Evolutionary conservation across 2,888 invertebrate species (phyloP).

Genomic region (Antitype chi): DNA sequence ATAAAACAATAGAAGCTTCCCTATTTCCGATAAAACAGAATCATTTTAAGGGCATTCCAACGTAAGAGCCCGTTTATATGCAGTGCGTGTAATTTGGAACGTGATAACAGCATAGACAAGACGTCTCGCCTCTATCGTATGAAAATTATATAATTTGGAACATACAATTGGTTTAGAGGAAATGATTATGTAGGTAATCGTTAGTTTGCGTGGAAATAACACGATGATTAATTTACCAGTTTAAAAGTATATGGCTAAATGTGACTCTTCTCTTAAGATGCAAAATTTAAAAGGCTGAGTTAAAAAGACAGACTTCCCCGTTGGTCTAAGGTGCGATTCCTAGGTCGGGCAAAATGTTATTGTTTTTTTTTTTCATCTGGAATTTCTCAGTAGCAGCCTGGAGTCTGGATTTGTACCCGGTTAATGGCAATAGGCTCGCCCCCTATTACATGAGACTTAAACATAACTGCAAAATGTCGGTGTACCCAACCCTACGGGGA

Average conservation of each 20-base stretch:
- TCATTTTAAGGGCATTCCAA: constrained; percentile 12
- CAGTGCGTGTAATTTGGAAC: constrained; percentile 56
- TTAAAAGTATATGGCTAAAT: not conserved
- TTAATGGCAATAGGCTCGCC: no score
- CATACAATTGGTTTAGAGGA: not conserved
- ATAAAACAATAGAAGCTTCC: not conserved
- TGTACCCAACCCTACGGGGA: no score
- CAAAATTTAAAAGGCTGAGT: no score
- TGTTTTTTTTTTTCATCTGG: no score
- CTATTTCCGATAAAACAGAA: constrained; percentile 1
- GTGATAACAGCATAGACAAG: constrained; percentile 61
- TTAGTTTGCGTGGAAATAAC: not conserved
- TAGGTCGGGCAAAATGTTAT: no score
- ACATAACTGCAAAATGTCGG: no score
- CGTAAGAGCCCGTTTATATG: constrained; percentile 65
- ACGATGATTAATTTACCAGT: no score
- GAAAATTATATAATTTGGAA: constrained; percentile 28
- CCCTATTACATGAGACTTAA: no score
- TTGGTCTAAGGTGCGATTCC: no score
- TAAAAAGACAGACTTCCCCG: no score
- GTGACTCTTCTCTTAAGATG: not conserved
- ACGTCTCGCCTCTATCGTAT: constrained; percentile 41
- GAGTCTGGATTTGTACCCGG: no score
- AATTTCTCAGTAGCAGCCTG: no score
- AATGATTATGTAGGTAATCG: not conserved